Percentiles rank a stretch among this genome's conserved stretches.
Evolutionary conservation across 2,797 vertebrate species (phyloP).

Genomic region (Threskiornis aethiopicus): DNA sequence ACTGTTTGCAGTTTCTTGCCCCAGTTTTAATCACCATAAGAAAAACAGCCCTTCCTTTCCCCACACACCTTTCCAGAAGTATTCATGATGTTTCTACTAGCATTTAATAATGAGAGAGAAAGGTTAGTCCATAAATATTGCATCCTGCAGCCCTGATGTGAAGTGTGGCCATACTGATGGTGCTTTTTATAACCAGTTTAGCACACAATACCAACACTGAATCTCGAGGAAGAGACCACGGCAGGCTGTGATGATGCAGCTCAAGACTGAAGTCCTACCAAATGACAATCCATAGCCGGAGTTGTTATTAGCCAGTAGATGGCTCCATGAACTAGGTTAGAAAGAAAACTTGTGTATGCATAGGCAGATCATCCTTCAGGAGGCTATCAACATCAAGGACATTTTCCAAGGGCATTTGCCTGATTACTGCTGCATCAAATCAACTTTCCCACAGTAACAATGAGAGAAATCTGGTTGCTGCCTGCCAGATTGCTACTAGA

Average conservation of each 20-base stretch:
- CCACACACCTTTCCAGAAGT: neutral
- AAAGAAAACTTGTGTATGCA: neutral
- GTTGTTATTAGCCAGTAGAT: neutral
- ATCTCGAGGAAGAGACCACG: accelerated
- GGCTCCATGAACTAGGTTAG: neutral
- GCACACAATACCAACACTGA: neutral
- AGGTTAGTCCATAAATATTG: accelerated
- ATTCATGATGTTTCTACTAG: neutral
- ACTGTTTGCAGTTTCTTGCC: neutral
- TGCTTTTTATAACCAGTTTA: neutral
- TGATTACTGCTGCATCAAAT: neutral
- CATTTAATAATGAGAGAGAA: no score
- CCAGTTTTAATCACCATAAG: neutral
- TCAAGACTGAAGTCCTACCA: neutral
- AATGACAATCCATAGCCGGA: accelerated
- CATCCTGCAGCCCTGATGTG: neutral
- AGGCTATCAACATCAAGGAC: neutral
- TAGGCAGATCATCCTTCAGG: neutral
- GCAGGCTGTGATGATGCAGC: neutral
- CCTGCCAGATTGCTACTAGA: neutral
- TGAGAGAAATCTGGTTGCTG: neutral
- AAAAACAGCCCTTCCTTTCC: neutral
- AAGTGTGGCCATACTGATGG: accelerated
- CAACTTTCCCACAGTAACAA: neutral
- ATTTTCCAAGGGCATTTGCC: neutral